Evolutionary conservation across 2,797 vertebrate genomes (phyloP).

Genomic region (Remorina albescens): DNA sequence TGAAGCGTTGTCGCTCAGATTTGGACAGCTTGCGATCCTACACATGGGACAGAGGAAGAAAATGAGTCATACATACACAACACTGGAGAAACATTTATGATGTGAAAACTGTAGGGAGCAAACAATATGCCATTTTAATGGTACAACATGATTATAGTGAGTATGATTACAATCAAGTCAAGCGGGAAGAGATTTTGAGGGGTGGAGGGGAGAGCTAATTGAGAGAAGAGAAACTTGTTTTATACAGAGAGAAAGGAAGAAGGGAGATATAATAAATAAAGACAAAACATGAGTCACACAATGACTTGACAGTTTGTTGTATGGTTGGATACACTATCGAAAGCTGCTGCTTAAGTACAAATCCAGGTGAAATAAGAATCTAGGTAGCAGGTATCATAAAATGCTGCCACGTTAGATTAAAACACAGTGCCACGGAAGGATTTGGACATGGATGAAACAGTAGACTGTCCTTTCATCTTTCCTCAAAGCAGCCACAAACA

Average conservation of each 20-base stretch:
- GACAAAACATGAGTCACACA: background rate
- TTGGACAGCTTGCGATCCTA: conserved; percentile 98
- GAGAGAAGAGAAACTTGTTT: conserved; percentile 13
- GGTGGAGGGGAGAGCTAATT: conserved; percentile 11
- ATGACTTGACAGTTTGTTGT: background rate
- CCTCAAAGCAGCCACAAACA: conserved; percentile 41
- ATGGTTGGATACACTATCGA: background rate
- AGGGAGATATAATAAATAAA: conserved; percentile 1
- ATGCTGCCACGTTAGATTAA: background rate
- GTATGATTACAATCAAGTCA: conserved; percentile 40
- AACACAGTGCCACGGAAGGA: conserved; percentile 15
- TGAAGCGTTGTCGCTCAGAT: conserved; percentile 97
- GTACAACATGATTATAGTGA: background rate
- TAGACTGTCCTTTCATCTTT: conserved; percentile 44
- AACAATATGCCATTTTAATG: conserved; percentile 18
- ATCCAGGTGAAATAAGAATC: conserved; percentile 4
- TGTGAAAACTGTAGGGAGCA: conserved; percentile 16
- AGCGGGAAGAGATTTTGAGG: conserved; percentile 1
- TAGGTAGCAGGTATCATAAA: background rate
- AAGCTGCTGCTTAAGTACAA: conserved; percentile 14
- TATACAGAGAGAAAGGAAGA: conserved; percentile 2
- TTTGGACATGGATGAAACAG: conserved; percentile 22
- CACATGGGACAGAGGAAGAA: conserved; percentile 38
- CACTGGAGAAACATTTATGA: background rate
- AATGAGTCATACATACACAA: conserved; percentile 25